These are phyloP conservation scores for Pyrgus malvae DNA, from an alignment of 2,888 invertebrate genomes.

Conservation along the genomic window DNA sequence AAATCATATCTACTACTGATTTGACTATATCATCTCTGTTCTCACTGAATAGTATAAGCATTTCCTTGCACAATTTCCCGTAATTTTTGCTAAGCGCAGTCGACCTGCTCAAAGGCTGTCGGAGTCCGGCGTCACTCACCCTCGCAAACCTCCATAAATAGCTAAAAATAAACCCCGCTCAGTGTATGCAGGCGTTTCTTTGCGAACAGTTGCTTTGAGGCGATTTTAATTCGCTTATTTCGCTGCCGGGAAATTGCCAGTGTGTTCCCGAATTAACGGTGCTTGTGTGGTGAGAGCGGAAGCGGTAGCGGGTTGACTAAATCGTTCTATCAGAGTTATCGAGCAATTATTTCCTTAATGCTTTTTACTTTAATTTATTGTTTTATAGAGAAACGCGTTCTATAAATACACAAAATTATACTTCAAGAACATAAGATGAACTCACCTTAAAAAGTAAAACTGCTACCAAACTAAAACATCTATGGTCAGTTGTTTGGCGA, in stretches of 20 bases:
- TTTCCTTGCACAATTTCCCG: constrained; percentile 9
- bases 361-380: too few species aligned
- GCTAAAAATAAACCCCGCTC: constrained; percentile 62
- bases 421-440: too few species aligned
- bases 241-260: constrained; percentile 65
- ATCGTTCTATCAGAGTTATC: too few species aligned
- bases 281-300: constrained; percentile 27
- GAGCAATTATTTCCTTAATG: too few species aligned
- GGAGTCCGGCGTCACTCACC: constrained; percentile 55
- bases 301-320: constrained; percentile 21
- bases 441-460: too few species aligned
- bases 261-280: constrained; percentile 61
- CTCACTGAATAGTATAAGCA: background rate
- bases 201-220: constrained; percentile 71
- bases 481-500: too few species aligned
- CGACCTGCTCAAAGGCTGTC: constrained; percentile 61
- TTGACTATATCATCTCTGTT: too few species aligned
- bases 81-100: constrained; percentile 23
- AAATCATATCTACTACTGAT: background rate
- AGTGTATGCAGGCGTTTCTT: constrained; percentile 65
- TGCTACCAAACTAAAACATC: too few species aligned
- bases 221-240: constrained; percentile 77
- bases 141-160: constrained; percentile 49
- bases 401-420: too few species aligned
- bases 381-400: too few species aligned